These are phyloP conservation scores for Zoanthus sociatus DNA, from an alignment of 92 coral and sea anemone species.

Conservation along the genomic window DNA sequence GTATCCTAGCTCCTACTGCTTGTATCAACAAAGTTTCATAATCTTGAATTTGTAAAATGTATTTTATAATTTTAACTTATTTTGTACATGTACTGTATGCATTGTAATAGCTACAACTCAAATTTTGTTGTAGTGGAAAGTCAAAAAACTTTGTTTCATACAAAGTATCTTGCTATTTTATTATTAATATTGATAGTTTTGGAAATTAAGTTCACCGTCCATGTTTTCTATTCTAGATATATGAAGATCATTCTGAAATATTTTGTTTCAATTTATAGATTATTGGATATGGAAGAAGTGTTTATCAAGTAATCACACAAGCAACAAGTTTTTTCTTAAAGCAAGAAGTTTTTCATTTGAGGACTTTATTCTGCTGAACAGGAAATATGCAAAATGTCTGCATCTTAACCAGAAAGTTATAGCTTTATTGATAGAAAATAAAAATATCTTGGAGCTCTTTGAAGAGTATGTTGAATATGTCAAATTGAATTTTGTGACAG, in stretches of 20 bases:
- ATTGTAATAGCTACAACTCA: too few relatives aligned
- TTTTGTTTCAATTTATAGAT: constrained; percentile 1
- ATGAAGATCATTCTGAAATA: neutral
- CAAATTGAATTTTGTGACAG: constrained; percentile 18
- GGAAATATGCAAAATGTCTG: constrained; percentile 40
- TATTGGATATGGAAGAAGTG: constrained; percentile 37
- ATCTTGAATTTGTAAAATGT: too few relatives aligned
- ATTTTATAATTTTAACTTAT: too few relatives aligned
- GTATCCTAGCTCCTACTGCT: too few relatives aligned
- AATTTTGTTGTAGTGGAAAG: too few relatives aligned
- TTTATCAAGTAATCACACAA: neutral
- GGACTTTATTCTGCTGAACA: constrained; percentile 24
- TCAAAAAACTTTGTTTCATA: too few relatives aligned
- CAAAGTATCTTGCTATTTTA: too few relatives aligned
- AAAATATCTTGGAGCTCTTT: constrained; percentile 21
- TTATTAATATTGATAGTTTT: too few relatives aligned
- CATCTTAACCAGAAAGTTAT: constrained; percentile 30
- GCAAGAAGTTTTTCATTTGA: constrained; percentile 2
- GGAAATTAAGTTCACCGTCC: too few relatives aligned
- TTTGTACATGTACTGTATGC: too few relatives aligned
- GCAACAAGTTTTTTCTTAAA: neutral
- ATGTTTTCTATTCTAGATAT: neutral
- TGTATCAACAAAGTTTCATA: too few relatives aligned
- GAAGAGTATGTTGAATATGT: constrained; percentile 27
- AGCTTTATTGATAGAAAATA: neutral